Evolutionary conservation across 2,113 vertebrate species (phyloP).

Genomic region (Ivindomyrus marchei): DNA sequence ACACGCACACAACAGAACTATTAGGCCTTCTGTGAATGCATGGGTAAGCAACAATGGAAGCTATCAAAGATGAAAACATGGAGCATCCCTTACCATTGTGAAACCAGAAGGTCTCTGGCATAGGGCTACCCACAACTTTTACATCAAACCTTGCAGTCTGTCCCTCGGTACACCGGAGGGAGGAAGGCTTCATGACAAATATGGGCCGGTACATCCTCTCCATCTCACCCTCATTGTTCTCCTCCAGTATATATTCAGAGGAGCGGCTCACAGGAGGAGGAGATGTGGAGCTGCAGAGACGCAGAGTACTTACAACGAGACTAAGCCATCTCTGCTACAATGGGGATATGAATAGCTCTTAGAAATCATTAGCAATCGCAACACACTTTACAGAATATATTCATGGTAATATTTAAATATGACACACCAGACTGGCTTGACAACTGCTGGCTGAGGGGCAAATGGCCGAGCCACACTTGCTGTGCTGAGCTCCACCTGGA

Average conservation of each 20-base stretch:
- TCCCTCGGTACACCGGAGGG: slow-evolving; percentile 85
- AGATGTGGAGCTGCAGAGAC: slow-evolving; percentile 66
- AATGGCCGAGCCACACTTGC: slow-evolving; percentile 67
- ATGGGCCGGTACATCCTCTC: slow-evolving; percentile 95
- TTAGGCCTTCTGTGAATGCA: background rate
- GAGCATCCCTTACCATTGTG: slow-evolving; percentile 72
- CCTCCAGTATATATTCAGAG: slow-evolving; percentile 84
- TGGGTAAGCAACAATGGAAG: background rate
- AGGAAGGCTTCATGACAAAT: slow-evolving; percentile 88
- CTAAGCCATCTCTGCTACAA: background rate
- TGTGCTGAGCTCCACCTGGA: slow-evolving; percentile 83
- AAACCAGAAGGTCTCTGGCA: slow-evolving; percentile 98
- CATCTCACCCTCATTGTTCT: slow-evolving; percentile 84
- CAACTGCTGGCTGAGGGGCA: slow-evolving; percentile 75
- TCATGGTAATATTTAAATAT: background rate
- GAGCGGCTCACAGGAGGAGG: slow-evolving; percentile 66
- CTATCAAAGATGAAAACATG: background rate
- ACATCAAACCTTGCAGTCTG: slow-evolving; percentile 96
- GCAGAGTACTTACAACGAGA: background rate
- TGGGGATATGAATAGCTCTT: background rate
- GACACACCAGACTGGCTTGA: slow-evolving; percentile 79
- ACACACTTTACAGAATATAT: background rate
- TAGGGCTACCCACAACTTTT: slow-evolving; percentile 93
- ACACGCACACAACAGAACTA: background rate
- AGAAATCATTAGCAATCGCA: background rate